Base-by-base conservation (phyloP, 1,140 invertebrate species). In the Macrobrachium nipponense region DNA sequence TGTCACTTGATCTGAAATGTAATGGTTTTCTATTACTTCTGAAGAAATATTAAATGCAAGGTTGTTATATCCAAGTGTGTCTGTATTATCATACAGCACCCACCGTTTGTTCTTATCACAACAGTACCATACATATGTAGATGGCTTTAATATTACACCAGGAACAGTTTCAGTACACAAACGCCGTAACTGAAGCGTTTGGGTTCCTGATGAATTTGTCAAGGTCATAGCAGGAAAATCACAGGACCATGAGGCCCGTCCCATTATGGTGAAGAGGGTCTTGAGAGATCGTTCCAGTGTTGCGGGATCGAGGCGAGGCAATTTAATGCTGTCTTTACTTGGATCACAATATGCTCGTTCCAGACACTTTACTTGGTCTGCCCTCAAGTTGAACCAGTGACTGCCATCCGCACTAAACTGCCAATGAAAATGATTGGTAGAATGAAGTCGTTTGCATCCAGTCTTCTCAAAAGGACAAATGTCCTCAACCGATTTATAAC, bases 331-430 rank as follows among this genome's bases (percentile, higher is more conserved):
- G 20, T 80, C 64, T 10, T 72, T 51, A 14, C 15, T 58, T 20
- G 83, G 83, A 62, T 86, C 59, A 72, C 83, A 86, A 18, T 70
- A 86, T 14, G 83, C 64, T 12, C 51, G 76, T 60, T 86, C 83
- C 4, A 86, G 18, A n/a, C 76, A 72, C 44, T 36, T 72, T 18
- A 73, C 76, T 66, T 86, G 76, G 11, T 70, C 20, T 8, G n/a
- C 61, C 7, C 44, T 62, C 12, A 86, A 58, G 77, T 86, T 86
- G 4, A 43, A n/a, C 83, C 83, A 86, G 43, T 62, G 51, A n/a
- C 27, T 36, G 27, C 60, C 75, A 11, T n/a, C 64, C 20, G 44
- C 14, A 10, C 80, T 73, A 14, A 86, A 64, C 62, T 86, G 83
- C 83, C 83, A 86, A 59, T 86, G 83, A 66, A 86, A 86, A 64